Evolutionary conservation across 2,888 invertebrate genomes (phyloP).

Genomic region (Deroplatys truncata): DNA sequence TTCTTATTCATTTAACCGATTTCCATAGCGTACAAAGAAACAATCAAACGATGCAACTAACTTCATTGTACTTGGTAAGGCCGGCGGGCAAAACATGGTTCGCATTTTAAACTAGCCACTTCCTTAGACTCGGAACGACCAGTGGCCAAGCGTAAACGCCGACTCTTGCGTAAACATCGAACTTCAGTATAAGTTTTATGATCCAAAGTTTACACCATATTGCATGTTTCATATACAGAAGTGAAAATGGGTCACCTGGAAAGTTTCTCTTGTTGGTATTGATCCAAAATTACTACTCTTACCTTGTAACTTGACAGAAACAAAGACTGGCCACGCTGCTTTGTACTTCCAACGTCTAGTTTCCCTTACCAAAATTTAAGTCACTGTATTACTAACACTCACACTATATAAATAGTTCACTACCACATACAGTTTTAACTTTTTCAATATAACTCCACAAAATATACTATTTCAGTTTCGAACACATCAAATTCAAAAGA

Average conservation of each 20-base stretch:
- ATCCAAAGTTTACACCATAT: neutral
- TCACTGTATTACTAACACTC: slow-evolving; percentile 26
- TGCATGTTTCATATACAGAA: neutral
- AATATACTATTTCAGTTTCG: slow-evolving; percentile 23
- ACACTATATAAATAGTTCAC: slow-evolving; percentile 25
- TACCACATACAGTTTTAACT: slow-evolving; percentile 27
- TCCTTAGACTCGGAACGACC: slow-evolving; percentile 21
- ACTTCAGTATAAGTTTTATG: neutral
- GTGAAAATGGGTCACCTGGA: slow-evolving; percentile 26
- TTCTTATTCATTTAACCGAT: neutral
- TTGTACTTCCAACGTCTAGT: slow-evolving; percentile 32
- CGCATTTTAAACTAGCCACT: slow-evolving; percentile 29
- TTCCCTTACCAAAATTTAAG: slow-evolving; percentile 26
- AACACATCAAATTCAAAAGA: slow-evolving; percentile 30
- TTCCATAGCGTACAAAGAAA: neutral
- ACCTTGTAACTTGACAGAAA: slow-evolving; percentile 34
- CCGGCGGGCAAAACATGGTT: slow-evolving; percentile 29
- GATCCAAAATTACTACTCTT: slow-evolving; percentile 32
- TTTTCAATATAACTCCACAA: slow-evolving; percentile 21
- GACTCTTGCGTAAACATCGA: slow-evolving; percentile 17
- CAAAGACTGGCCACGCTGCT: slow-evolving; percentile 34
- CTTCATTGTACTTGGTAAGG: slow-evolving; percentile 5
- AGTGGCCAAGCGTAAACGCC: slow-evolving; percentile 22
- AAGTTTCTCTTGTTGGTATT: slow-evolving; percentile 30
- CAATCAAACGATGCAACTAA: neutral